Evolutionary conservation across 2,888 invertebrate species (phyloP).

Genomic region (Callosobruchus maculatus): DNA sequence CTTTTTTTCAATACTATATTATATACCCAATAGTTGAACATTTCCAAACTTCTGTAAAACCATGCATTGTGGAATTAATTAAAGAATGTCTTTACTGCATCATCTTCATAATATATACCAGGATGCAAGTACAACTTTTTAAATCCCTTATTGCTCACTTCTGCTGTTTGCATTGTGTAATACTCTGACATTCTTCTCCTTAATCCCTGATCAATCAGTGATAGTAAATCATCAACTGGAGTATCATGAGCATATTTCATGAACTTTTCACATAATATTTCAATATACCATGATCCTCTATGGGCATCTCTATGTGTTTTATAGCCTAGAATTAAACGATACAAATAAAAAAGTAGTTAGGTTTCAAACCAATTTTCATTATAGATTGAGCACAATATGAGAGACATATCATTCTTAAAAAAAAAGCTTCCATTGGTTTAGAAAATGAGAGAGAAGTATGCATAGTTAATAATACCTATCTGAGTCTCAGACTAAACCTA

Average conservation of each 20-base stretch:
- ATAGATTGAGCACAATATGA: too few relatives aligned
- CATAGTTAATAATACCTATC: too few relatives aligned
- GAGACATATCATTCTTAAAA: too few relatives aligned
- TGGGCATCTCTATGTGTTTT: constrained; percentile 59
- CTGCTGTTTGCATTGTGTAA: constrained; percentile 57
- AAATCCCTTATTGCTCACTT: constrained; percentile 64
- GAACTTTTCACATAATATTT: constrained; percentile 61
- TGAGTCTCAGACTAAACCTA: too few relatives aligned
- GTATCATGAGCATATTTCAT: constrained; percentile 60
- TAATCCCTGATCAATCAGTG: constrained; percentile 56
- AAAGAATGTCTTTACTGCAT: constrained; percentile 17
- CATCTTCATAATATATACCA: constrained; percentile 52
- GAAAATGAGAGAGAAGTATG: too few relatives aligned
- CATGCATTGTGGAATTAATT: too few relatives aligned
- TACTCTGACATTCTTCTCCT: constrained; percentile 40
- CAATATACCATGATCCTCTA: constrained; percentile 68
- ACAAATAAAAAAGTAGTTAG: too few relatives aligned
- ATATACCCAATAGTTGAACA: too few relatives aligned
- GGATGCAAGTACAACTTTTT: constrained; percentile 66
- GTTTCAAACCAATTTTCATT: too few relatives aligned
- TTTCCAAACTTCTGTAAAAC: too few relatives aligned
- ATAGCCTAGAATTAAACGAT: constrained; percentile 47
- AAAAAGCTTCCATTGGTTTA: too few relatives aligned
- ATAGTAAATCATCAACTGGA: constrained; percentile 62
- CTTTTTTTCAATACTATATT: too few relatives aligned